Evolutionary conservation across 1,140 invertebrate species (phyloP).

Genomic region (Drosophila sucinea): DNA sequence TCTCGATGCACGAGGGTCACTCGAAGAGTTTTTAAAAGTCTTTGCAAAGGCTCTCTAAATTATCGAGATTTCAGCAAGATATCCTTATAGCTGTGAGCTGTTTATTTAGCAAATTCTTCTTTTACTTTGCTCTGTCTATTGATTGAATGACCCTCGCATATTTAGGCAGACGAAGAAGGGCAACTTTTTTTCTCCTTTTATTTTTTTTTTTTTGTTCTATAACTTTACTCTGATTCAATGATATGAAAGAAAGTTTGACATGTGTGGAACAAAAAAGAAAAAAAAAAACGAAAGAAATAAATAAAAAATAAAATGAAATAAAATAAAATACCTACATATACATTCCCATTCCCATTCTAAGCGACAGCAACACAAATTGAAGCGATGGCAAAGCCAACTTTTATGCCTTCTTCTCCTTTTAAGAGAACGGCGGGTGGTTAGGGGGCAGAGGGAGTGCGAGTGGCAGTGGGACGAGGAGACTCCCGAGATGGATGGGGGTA

Average conservation of each 20-base stretch:
- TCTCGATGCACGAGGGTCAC: not conserved
- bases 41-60: no score
- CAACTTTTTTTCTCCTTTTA: slow-evolving; percentile 49
- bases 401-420: slow-evolving; percentile 36
- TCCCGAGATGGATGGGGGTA: not conserved
- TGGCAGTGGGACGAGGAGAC: not conserved
- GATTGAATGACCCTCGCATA: slow-evolving; percentile 9
- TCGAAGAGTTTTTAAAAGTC: not conserved
- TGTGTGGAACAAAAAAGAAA: slow-evolving; percentile 40
- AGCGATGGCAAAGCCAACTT: slow-evolving; percentile 48
- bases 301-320: slow-evolving; percentile 8
- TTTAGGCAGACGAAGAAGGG: slow-evolving; percentile 36
- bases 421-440: not conserved
- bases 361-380: slow-evolving; percentile 18
- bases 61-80: no score
- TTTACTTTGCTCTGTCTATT: slow-evolving; percentile 38
- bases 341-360: slow-evolving; percentile 30
- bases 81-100: no score
- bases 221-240: slow-evolving; percentile 60
- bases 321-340: slow-evolving; percentile 7
- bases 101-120: not conserved
- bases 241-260: slow-evolving; percentile 64
- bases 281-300: not conserved
- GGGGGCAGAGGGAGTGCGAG: not conserved
- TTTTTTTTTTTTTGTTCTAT: slow-evolving; percentile 27